Evolutionary conservation across 2,113 vertebrate species (phyloP).

Genomic region (Platysternon megacephalum): DNA sequence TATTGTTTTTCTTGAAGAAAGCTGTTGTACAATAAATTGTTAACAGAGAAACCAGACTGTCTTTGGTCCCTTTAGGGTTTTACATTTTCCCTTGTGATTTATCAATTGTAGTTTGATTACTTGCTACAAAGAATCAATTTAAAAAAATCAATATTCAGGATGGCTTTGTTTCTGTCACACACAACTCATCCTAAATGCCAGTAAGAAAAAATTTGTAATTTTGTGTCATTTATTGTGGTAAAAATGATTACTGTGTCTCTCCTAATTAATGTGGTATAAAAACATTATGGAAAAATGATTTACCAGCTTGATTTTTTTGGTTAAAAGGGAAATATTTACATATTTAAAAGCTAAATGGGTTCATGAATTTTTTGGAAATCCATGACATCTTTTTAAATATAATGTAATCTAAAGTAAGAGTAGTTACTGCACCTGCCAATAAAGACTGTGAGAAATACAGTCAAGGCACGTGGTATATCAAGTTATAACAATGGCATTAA

Average conservation of each 20-base stretch:
- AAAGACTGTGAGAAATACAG: slow-evolving; percentile 8
- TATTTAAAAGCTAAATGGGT: background rate
- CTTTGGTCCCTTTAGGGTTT: background rate
- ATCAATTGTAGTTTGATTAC: background rate
- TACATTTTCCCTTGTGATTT: background rate
- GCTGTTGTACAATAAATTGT: slow-evolving; percentile 6
- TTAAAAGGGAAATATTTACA: slow-evolving; percentile 7
- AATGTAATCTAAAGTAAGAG: background rate
- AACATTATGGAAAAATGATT: background rate
- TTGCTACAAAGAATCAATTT: background rate
- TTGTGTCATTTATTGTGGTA: background rate
- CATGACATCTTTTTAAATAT: background rate
- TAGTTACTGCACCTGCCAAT: background rate
- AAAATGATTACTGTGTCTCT: background rate
- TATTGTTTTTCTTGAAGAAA: slow-evolving; percentile 13
- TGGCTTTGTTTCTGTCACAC: background rate
- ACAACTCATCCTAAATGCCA: background rate
- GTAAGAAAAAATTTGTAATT: background rate
- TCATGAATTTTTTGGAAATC: background rate
- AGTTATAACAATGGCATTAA: background rate
- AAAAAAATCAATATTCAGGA: background rate
- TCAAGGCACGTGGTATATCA: background rate
- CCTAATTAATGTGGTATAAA: background rate
- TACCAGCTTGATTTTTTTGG: background rate
- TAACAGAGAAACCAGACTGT: background rate